Base-by-base conservation (phyloP, 1,140 invertebrate species). In the Paracyclopina nana region DNA sequence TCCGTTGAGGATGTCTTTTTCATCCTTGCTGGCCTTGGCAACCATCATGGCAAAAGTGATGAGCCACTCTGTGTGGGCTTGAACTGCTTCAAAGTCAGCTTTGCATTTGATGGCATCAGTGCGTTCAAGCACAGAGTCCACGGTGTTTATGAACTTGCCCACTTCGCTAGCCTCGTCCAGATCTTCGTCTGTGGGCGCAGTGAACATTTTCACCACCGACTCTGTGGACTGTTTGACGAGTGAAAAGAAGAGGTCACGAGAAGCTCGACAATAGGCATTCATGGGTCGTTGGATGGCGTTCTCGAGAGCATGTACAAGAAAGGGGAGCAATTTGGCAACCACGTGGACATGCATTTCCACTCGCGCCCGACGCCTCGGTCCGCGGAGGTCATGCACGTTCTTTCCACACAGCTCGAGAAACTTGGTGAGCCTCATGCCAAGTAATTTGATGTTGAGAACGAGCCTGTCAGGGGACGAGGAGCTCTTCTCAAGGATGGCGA, bases 401-500 rank as follows among this genome's bases (percentile, higher is more conserved):
- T n/a, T 4, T 5, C n/a, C 34, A 5, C n/a, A n/a, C 34, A 38
- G 20, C 34, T 38, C 34, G n/a, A 38, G 20, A 38, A 38, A 38
- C 2, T 5, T 8, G 34, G 14, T n/a, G n/a, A 38, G 20, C 8
- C 20, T 38, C n/a, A 20, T 16, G n/a, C 34, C 34, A 38, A 38
- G 20, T n/a, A 38, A 16, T 20, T 38, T 38, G 34, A 38, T 38
- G 9, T 38, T 38, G 3, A 38, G 34, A 38, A 38, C 14, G n/a
- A 38, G 20, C n/a, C n/a, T n/a, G 20, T 38, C 20, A n/a, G 14
- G 14, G 34, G 14, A 38, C n/a, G n/a, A 16, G 3, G 34, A n/a
- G 20, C 34, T 38, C 34, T 38, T 38, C 8, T 38, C 34, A n/a
- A 38, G 34, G 34, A 38, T 38, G n/a, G 14, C 34, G n/a, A 38